phyloP scores from a whole-genome alignment of 2,797 vertebrate species.

The Pachyuromys duprasi region DNA sequence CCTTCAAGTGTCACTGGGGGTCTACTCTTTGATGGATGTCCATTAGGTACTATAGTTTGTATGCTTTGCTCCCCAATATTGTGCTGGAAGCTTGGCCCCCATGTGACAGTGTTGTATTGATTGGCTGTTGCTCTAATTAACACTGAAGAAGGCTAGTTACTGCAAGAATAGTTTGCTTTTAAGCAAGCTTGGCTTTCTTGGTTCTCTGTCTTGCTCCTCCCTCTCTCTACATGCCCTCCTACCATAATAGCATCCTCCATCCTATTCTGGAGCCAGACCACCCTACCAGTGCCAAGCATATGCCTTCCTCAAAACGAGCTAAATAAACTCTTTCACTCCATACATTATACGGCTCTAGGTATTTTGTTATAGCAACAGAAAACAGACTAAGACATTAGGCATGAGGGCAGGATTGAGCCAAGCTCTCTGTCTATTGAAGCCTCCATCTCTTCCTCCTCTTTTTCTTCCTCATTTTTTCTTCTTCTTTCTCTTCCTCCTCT shows the following conservation, averaged over 20 bases:
- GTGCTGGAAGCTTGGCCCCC: neutral
- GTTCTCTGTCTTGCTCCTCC: neutral
- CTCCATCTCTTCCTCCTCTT: neutral
- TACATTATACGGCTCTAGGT: neutral
- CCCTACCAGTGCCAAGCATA: neutral
- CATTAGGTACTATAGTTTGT: neutral
- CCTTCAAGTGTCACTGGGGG: rapidly evolving
- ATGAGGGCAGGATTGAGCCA: neutral
- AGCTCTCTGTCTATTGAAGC: no score
- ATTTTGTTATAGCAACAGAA: neutral
- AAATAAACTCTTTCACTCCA: neutral
- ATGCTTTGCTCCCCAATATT: neutral
- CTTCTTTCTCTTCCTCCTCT: no score
- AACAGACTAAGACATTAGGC: neutral
- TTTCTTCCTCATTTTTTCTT: no score
- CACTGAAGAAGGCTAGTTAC: neutral
- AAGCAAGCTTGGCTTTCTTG: neutral
- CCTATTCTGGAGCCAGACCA: neutral
- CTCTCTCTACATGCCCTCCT: neutral
- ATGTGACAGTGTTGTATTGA: neutral
- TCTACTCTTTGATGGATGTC: neutral
- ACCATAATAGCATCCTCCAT: neutral
- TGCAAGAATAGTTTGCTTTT: neutral
- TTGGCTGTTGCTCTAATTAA: neutral
- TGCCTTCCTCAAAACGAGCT: neutral